phyloP scores from a whole-genome alignment of 2,888 invertebrate genomes.

The Synanthedon myopaeformis region DNA sequence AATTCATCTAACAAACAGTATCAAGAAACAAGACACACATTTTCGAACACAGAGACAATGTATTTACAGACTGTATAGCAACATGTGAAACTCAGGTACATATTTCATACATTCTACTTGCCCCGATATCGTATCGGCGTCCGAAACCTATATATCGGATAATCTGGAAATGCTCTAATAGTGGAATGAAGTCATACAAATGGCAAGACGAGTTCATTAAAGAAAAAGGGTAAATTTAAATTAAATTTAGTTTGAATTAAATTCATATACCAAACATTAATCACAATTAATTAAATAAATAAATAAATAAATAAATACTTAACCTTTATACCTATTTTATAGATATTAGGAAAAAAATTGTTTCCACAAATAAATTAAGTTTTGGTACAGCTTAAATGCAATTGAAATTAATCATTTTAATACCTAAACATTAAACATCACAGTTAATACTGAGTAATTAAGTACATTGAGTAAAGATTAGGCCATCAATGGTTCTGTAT shows the following conservation, averaged over 20 bases:
- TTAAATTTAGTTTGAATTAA: constrained; percentile 1
- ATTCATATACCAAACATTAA: constrained; percentile 11
- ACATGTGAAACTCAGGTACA: too few relatives aligned
- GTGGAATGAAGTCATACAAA: constrained; percentile 5
- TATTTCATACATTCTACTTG: too few relatives aligned
- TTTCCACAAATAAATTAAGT: constrained; percentile 29
- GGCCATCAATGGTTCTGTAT: constrained; percentile 57
- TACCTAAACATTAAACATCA: constrained; percentile 57
- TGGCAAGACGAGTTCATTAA: constrained; percentile 29
- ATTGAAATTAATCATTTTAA: constrained; percentile 39
- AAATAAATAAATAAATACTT: constrained; percentile 3
- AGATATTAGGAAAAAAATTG: constrained; percentile 8
- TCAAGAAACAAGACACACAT: too few relatives aligned
- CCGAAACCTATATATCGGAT: too few relatives aligned
- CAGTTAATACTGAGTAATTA: constrained; percentile 56
- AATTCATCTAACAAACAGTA: not conserved
- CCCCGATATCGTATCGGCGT: too few relatives aligned
- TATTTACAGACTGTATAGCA: too few relatives aligned
- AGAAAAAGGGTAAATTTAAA: constrained; percentile 8
- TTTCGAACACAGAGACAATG: too few relatives aligned
- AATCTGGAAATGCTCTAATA: not conserved
- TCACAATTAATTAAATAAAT: constrained; percentile 1
- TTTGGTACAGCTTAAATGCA: constrained; percentile 66
- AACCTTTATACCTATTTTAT: constrained; percentile 11
- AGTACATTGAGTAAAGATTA: constrained; percentile 7